Evolutionary conservation across 1,140 invertebrate species (phyloP).

Genomic region (Diorhabda sublineata): DNA sequence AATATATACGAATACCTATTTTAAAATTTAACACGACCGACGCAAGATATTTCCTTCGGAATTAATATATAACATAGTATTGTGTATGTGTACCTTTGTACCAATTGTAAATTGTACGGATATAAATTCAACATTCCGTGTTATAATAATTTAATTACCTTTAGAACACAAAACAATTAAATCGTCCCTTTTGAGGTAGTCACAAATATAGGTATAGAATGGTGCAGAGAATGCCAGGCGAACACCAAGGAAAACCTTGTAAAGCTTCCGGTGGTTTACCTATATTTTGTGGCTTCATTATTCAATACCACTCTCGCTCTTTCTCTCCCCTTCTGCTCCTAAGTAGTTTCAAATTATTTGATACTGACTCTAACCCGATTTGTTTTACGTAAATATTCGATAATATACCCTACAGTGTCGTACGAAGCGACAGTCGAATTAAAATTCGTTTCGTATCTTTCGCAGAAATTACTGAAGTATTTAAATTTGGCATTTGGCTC

Average conservation of each 20-base stretch:
- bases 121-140: background rate
- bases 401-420: background rate
- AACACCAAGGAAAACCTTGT: conserved; percentile 1
- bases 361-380: background rate
- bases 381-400: background rate
- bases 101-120: no score
- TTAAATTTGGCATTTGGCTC: background rate
- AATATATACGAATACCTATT: no score
- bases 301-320: background rate
- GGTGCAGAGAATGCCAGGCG: background rate
- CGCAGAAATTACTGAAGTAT: background rate
- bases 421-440: background rate
- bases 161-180: background rate
- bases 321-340: background rate
- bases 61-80: no score
- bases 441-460: background rate
- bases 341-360: conserved; percentile 3
- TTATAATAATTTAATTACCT: background rate
- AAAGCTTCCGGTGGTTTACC: conserved; percentile 1
- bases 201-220: background rate
- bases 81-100: no score
- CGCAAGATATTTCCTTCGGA: no score
- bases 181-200: background rate
- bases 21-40: no score
- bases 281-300: conserved; percentile 2